phyloP scores from a whole-genome alignment of 2,888 invertebrate genomes.

The Plusia festucae region DNA sequence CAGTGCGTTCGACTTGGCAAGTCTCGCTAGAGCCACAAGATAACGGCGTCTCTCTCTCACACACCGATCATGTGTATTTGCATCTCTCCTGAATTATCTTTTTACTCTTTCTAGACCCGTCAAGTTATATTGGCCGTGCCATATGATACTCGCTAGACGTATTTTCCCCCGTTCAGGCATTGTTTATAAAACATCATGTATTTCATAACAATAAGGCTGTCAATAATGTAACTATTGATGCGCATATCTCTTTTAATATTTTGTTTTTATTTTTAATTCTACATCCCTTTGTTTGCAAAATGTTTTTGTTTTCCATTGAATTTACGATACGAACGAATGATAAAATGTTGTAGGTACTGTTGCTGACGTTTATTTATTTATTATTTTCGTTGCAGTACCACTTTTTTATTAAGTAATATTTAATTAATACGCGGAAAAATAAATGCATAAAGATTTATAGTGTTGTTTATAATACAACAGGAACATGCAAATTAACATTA shows the following conservation, averaged over 20 bases:
- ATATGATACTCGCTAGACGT: too few relatives aligned
- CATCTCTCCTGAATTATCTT: not conserved
- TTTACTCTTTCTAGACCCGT: not conserved
- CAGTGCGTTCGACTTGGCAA: not conserved
- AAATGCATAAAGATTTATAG: too few relatives aligned
- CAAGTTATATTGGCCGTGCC: not conserved
- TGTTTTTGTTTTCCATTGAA: not conserved
- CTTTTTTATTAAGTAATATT: not conserved
- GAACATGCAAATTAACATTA: too few relatives aligned
- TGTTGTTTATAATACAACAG: too few relatives aligned
- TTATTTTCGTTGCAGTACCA: not conserved
- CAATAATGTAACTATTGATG: not conserved
- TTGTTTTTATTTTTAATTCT: not conserved
- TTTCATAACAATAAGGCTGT: not conserved
- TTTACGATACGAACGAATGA: too few relatives aligned
- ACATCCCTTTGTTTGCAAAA: not conserved
- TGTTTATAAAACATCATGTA: slow-evolving; percentile 18
- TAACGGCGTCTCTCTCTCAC: not conserved
- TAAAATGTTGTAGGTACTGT: too few relatives aligned
- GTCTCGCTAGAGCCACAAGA: not conserved
- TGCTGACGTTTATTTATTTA: too few relatives aligned
- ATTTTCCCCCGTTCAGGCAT: slow-evolving; percentile 3
- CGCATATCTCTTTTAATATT: not conserved
- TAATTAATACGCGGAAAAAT: not conserved
- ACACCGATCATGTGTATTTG: not conserved